Conservation (phyloP, 2,113 vertebrate species). For the Gallinago paraguaiae region DNA sequence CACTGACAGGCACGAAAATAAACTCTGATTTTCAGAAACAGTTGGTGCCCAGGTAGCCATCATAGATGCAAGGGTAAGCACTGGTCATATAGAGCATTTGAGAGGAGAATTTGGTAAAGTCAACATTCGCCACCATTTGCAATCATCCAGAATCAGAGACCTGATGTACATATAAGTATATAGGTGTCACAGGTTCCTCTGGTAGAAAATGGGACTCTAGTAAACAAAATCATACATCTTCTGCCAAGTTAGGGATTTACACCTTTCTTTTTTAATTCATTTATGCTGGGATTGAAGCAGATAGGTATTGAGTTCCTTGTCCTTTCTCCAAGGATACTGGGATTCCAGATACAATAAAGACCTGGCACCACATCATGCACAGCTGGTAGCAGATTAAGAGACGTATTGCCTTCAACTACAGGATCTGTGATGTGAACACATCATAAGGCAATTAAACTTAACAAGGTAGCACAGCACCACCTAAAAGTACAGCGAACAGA, state of each 20-base stretch:
- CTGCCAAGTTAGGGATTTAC: neutral
- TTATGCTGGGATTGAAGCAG: neutral
- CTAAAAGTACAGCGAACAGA: neutral
- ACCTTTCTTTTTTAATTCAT: neutral
- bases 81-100: neutral
- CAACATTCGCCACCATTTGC: neutral
- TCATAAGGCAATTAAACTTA: neutral
- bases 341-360: accelerated
- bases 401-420: neutral
- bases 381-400: neutral
- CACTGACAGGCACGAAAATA: neutral
- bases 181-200: neutral
- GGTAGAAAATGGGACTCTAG: neutral
- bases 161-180: neutral
- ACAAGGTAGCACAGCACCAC: neutral
- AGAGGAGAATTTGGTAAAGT: neutral
- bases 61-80: neutral
- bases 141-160: neutral
- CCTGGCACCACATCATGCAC: neutral
- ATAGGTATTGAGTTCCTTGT: neutral
- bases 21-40: neutral
- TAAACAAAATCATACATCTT: accelerated
- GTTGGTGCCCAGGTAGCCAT: neutral
- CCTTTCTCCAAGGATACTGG: neutral
- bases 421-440: neutral